Base-by-base conservation (phyloP, 2,888 invertebrate genomes). In the Ectemnius cavifrons region DNA sequence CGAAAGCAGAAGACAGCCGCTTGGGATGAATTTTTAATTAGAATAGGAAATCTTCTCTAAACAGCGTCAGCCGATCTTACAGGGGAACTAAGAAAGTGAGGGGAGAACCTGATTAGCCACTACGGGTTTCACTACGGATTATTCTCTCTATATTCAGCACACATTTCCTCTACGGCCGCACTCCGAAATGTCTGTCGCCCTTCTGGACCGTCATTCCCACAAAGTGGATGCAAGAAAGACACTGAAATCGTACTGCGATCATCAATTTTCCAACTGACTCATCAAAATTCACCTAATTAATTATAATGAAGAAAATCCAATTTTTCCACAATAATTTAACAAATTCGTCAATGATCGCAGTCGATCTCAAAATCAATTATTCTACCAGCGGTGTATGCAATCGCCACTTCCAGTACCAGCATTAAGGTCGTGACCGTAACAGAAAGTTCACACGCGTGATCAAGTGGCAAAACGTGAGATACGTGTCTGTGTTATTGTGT, bases 101-200 rank as follows among this genome's bases (percentile, higher is more conserved):
- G n/a, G 16, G 56, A 45, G 23, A 5, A 8, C 66, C 13, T 63
- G 13, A 27, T 62, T 20, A 77, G 67, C 70, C 79, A 78, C 80
- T 83, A 78, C 78, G 73, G 69, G 62, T 79, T 72, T 84, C 66
- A 75, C 85, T 84, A 84, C 80, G 81, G 80, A 80, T 80, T 79
- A n/a, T n/a, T 79, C 67, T 79, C 76, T 81, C 79, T 79, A 83
- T 78, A 72, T 71, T 37, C 74, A 81, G 64, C 77, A 76, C 71
- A 83, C 74, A 79, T 73, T 78, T 78, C 71, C 49, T 70, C 76
- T 77, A 84, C 73, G 80, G 81, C 83, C 83, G 78, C 80, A 81
- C 80, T 84, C 81, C 78, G 78, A 85, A 84, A 81, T 80, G 4
- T 46, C 62, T 13, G 37, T 52, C 16, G 18, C 1, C 37, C 14